Base-by-base conservation (phyloP, 1,140 invertebrate species). In the Araneus ventricosus region DNA sequence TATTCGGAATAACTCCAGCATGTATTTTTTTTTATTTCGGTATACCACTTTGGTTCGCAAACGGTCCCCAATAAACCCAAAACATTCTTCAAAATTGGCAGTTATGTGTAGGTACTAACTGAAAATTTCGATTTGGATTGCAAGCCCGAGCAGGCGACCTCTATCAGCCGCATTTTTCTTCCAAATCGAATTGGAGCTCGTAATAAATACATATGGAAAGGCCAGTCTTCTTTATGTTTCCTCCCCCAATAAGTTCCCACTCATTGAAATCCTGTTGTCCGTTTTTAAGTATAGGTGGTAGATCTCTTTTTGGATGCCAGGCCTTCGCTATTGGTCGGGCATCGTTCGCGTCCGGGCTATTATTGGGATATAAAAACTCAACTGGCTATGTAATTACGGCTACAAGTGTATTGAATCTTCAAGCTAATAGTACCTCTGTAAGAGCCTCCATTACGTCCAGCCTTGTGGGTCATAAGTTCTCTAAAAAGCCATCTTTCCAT, bases 341-440 rank as follows among this genome's bases (percentile, higher is more conserved):
- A 37, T 67, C 70, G n/a, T 82, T 82, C 22, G 88, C 82, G 80
- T 92, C 90, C 41, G 27, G 80, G 59, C 90, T 57, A 92, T 92
- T 92, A 92, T 92, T 86, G 80, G 90, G 30, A 82, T 30, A 92
- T 75, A 92, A 92, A 92, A 85, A 85, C 75, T 59, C 57, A 92
- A 92, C 90, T 70, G 37, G 61, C 27, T 27, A 70, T 86, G 90
- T 86, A 92, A 92, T 92, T 92, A 92, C 82, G 80, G 24, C 89
- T 61, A 84, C 88, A 63, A 39, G 59, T 63, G 90, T 92, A 92
- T 92, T 92, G 90, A 92, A 92, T 92, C 90, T 86, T 86, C 37
- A 22, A 34, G 61, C 82, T 92, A 92, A 92, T 92, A 92, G 59
- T 63, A 92, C 90, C 82, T 92, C 70, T 86, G 52, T 92, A 92